phyloP scores from a whole-genome alignment of 2,888 invertebrate genomes.

The Platycheirus rosarum region DNA sequence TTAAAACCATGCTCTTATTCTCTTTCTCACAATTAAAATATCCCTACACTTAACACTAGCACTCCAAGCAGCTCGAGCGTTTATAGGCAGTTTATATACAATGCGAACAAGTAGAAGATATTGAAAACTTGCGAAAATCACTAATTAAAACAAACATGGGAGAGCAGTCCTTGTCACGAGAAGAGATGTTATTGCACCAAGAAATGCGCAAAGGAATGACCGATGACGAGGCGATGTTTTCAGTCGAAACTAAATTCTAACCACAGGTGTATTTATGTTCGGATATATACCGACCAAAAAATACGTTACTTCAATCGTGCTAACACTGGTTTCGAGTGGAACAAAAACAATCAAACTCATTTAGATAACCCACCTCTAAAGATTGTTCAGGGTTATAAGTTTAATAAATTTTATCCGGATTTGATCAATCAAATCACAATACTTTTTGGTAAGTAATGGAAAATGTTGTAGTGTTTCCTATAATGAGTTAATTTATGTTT shows the following conservation, averaged over 20 bases:
- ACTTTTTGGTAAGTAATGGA: conserved; percentile 91
- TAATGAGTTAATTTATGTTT: conserved; percentile 17
- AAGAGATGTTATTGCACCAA: conserved; percentile 88
- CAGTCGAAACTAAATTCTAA: conserved; percentile 93
- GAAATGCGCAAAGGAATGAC: conserved; percentile 93
- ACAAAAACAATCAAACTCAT: conserved; percentile 99
- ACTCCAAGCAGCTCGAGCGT: too few species aligned
- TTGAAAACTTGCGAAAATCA: conserved; percentile 88
- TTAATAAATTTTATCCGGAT: conserved; percentile 99
- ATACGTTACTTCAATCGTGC: conserved; percentile 98
- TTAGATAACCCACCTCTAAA: conserved; percentile 99
- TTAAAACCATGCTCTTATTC: too few species aligned
- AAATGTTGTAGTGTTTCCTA: too few species aligned
- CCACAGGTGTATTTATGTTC: conserved; percentile 93
- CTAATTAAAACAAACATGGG: conserved; percentile 86
- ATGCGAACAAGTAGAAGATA: conserved; percentile 90
- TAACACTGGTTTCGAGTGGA: conserved; percentile 99
- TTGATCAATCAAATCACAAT: conserved; percentile 98
- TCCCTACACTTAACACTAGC: too few species aligned
- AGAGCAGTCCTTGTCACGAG: conserved; percentile 84
- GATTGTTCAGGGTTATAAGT: conserved; percentile 99
- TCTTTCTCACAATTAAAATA: too few species aligned
- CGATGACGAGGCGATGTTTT: conserved; percentile 94
- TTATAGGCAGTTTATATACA: too few species aligned
- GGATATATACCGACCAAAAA: conserved; percentile 98